These are phyloP conservation scores for Apteryx mantelli DNA, from an alignment of 2,113 vertebrate species.

Conservation along the genomic window DNA sequence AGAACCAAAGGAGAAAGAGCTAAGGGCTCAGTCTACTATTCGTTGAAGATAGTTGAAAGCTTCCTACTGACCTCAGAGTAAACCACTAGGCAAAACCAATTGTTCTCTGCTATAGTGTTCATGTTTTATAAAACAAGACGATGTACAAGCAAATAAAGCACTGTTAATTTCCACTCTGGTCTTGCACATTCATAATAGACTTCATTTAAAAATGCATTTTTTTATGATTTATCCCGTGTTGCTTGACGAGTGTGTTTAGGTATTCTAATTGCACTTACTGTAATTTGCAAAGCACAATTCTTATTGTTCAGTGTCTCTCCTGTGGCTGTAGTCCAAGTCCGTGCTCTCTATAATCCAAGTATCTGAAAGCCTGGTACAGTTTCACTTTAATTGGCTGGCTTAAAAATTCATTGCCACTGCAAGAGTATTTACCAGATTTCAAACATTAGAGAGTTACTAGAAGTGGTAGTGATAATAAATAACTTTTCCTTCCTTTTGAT, in stretches of 20 bases:
- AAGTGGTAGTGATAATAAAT: background rate
- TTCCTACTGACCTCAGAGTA: background rate
- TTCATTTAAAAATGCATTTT: constrained; percentile 6
- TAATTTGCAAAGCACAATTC: background rate
- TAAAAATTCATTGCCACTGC: background rate
- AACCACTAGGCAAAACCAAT: background rate
- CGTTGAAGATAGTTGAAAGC: background rate
- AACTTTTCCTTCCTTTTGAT: constrained; percentile 13
- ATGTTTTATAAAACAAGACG: background rate
- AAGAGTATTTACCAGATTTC: constrained; percentile 21
- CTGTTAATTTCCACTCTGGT: background rate
- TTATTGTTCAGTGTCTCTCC: background rate
- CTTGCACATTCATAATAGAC: background rate
- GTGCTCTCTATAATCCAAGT: background rate
- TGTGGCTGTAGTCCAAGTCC: background rate
- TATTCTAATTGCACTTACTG: background rate
- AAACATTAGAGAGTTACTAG: constrained; percentile 22
- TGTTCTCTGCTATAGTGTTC: background rate
- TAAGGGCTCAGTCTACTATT: background rate
- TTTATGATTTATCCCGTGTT: background rate
- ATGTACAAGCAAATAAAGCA: background rate
- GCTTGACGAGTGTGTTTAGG: constrained; percentile 17
- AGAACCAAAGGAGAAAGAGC: background rate
- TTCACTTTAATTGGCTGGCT: background rate
- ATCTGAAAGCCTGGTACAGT: background rate